phyloP scores from a whole-genome alignment of 1,140 invertebrate genomes.

The Acyrthosiphon pisum region DNA sequence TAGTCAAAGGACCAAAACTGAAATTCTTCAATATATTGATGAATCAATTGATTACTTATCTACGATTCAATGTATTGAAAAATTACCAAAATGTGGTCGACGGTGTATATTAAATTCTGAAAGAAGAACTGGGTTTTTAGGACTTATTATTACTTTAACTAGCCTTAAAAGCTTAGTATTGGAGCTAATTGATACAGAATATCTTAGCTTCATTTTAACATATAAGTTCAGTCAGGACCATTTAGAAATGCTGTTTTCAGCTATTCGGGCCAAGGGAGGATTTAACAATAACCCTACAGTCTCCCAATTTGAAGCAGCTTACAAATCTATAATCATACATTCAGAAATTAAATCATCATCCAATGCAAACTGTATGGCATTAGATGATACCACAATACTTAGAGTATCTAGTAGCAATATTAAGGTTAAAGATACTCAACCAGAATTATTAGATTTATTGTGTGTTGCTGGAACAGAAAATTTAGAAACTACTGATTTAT shows the following conservation, averaged over 20 bases:
- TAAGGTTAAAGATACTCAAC: neutral
- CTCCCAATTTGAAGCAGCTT: neutral
- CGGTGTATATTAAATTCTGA: neutral
- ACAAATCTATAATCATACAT: neutral
- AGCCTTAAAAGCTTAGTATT: neutral
- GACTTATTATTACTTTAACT: neutral
- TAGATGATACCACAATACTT: neutral
- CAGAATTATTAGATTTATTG: slow-evolving; percentile 21
- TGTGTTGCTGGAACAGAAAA: neutral
- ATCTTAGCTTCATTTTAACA: neutral
- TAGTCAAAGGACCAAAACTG: neutral
- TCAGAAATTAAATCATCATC: neutral
- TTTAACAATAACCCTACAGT: neutral
- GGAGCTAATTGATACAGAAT: neutral
- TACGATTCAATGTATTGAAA: neutral
- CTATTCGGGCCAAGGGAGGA: neutral
- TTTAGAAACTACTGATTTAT: neutral
- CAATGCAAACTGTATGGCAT: slow-evolving; percentile 17
- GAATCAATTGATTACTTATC: neutral
- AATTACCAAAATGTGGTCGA: neutral
- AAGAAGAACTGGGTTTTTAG: neutral
- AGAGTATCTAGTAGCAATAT: neutral
- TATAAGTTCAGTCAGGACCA: neutral
- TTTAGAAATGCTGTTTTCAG: neutral
- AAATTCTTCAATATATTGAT: neutral